Base-by-base conservation (phyloP, 2,797 vertebrate genomes). In the Adrianichthys oophorus region DNA sequence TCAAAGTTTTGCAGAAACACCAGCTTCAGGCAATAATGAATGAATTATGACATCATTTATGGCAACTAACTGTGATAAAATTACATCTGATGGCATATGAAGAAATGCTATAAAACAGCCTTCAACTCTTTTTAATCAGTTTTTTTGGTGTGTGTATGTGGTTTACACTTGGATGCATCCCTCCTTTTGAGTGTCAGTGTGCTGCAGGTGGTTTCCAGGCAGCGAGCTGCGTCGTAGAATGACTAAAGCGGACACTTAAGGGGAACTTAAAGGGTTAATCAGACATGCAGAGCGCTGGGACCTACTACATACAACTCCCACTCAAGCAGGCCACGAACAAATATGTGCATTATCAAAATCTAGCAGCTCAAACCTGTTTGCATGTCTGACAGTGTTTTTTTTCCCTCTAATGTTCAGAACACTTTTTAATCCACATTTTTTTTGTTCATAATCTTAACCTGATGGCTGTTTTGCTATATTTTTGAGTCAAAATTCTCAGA, bases 141-240 rank as follows among this genome's bases (percentile, higher is more conserved):
- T 2, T 19, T 19, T 26, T 5, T 26, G 26, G 8, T 32, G 8
- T 32, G 8, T 32, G 1, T 32, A 3, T 12, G 32, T 32, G 47
- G 37, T 63, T 80, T 59, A 58, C 52, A 40, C 61, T 61, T 23
- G 43, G 42, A 40, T 59, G 3, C 65, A 70, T 83, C 60, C 63
- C 55, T 79, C 14, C 61, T 6, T 59, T 44, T 44, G 21, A 57
- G 56, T 47, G 26, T 56, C 41, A 70, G 15, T 61, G 55, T 23
- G 10, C 55, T 58, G 44, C 68, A 84, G 85, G 87, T 86, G 83
- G 66, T 87, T 87, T 89, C 84, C 85, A 70, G 21, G 40, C 62
- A 65, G 62, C 66, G 2, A 37, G n/a, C 19, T 43, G 52, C 56
- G 76, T 83, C 0, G 57, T 76, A 78, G 73, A 87, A 86, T 86